Conservation (phyloP, 2,888 invertebrate genomes). For the Sphaerophoria taeniata region DNA sequence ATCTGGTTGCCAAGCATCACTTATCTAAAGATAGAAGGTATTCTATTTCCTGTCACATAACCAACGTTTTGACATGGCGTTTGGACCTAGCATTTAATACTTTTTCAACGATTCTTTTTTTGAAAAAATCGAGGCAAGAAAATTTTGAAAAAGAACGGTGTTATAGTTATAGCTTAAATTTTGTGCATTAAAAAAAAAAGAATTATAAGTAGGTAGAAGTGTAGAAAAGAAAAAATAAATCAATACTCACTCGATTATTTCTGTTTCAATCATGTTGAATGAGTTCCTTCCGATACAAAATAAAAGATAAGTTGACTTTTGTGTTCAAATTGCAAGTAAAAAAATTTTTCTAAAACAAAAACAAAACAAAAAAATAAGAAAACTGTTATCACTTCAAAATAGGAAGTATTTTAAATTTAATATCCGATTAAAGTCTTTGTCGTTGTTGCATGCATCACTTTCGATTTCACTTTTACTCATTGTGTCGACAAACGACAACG, state of each 20-base stretch:
- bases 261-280: conserved; percentile 62
- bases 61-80: no score
- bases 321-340: neutral
- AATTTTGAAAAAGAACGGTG: no score
- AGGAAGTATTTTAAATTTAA: conserved; percentile 55
- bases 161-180: no score
- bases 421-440: conserved; percentile 31
- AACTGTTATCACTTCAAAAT: conserved; percentile 17
- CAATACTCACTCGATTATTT: conserved; percentile 68
- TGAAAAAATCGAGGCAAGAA: no score
- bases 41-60: no score
- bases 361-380: neutral
- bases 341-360: neutral
- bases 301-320: neutral
- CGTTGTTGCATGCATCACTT: conserved; percentile 54
- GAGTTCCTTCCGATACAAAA: neutral
- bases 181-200: no score
- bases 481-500: neutral
- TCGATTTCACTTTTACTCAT: conserved; percentile 72
- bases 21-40: no score
- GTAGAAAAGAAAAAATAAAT: conserved; percentile 3
- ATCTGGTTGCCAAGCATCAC: no score
- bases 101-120: no score
- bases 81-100: no score
- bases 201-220: no score